Base-by-base conservation (phyloP, 2,888 invertebrate species). In the Apodemia mormo region DNA sequence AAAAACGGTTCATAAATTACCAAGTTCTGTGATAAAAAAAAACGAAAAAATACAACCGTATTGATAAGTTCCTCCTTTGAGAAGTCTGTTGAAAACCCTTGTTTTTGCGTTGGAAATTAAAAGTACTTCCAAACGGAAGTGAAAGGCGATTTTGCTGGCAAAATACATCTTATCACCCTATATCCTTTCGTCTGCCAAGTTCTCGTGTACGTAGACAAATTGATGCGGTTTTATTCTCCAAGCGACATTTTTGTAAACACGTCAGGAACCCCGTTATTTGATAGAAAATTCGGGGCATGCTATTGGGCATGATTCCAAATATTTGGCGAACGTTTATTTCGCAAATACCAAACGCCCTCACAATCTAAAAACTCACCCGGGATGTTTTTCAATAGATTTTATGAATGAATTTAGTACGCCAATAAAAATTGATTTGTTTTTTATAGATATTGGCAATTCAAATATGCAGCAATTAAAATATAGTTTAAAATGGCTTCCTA, bases 281-380 rank as follows among this genome's bases (percentile, higher is more conserved):
- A 73, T 73, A 68, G 70, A 73, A 73, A 70, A 68, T 70, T 58
- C 58, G 30, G 70, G 68, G 37, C 66, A 67, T 73, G 74, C 71
- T 73, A 75, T 74, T 76, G 76, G 76, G 76, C 76, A 76, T 49
- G 40, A 49, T 65, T 73, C 76, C 76, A 76, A 76, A 72, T 72
- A 76, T 72, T 70, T 72, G 69, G 52, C 67, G 71, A 70, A 67
- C 66, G 69, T 75, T 71, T 72, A 76, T 76, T 70, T 73, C 9
- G 61, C 54, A 14, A 61, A 61, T 61, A 61, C 33, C 61, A 61
- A 22, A 14, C 58, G 61, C 45, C 67, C 69, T 70, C 58, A 33
- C 52, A 43, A 69, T 66, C 69, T 71, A 70, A 69, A 72, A 73
- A 70, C 66, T 29, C 30, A 30, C 61, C 33, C 6, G 12, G 29